Evolutionary conservation across 2,888 invertebrate species (phyloP).

Genomic region (Petrophora chlorosata): DNA sequence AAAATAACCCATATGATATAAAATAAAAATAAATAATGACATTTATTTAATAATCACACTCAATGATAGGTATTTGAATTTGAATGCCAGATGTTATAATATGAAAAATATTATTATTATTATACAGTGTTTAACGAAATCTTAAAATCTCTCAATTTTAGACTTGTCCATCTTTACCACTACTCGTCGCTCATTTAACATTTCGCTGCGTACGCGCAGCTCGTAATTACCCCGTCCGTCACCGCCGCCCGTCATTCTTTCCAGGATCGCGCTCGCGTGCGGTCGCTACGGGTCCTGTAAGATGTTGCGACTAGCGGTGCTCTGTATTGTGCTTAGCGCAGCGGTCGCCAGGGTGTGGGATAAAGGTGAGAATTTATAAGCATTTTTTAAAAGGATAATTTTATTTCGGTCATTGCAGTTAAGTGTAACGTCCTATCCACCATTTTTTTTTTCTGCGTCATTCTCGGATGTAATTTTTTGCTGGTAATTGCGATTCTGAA

Average conservation of each 20-base stretch:
- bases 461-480: too few species aligned
- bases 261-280: conserved; percentile 41
- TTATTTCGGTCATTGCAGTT: too few species aligned
- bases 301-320: conserved; percentile 52
- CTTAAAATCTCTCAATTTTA: neutral
- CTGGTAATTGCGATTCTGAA: too few species aligned
- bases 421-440: too few species aligned
- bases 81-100: too few species aligned
- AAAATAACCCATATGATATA: neutral
- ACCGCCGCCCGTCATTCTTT: conserved; percentile 45
- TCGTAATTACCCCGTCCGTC: conserved; percentile 10
- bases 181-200: conserved; percentile 10
- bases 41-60: too few species aligned
- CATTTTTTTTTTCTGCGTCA: too few species aligned
- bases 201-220: conserved; percentile 28
- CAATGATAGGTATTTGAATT: too few species aligned
- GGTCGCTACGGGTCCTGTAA: conserved; percentile 47
- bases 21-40: too few species aligned
- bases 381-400: neutral
- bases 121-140: too few species aligned
- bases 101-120: too few species aligned
- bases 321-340: conserved; percentile 57
- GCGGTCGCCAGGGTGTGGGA: conserved; percentile 54
- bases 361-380: conserved; percentile 56
- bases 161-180: neutral